These are phyloP conservation scores for Actinia equina DNA, from an alignment of 64 coral and sea anemone genomes.

Conservation along the genomic window DNA sequence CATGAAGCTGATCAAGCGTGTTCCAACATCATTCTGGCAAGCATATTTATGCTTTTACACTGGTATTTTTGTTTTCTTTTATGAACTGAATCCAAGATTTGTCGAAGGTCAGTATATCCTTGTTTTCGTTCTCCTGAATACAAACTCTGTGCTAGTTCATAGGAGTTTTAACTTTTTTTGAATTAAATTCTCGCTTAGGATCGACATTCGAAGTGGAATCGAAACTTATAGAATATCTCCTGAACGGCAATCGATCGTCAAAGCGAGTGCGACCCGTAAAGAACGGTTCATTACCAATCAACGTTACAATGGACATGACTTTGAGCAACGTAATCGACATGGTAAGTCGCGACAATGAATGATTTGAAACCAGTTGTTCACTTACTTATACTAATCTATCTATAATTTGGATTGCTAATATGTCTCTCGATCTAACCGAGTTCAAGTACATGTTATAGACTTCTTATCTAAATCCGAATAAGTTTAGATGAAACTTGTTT, in stretches of 20 bases:
- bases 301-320: slow-evolving; percentile 58
- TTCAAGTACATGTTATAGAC: no score
- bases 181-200: neutral
- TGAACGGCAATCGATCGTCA: neutral
- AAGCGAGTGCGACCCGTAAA: slow-evolving; percentile 30
- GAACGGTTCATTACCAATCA: slow-evolving; percentile 1
- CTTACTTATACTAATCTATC: no score
- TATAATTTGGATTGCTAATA: no score
- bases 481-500: no score
- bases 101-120: neutral
- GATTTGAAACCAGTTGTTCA: no score
- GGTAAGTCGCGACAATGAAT: slow-evolving; percentile 10
- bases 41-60: neutral
- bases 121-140: neutral
- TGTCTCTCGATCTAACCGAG: no score
- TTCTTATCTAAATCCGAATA: no score
- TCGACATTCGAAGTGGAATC: neutral
- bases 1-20: neutral
- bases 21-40: neutral
- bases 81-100: neutral
- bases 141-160: neutral
- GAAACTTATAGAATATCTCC: neutral
- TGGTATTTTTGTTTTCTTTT: neutral
- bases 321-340: slow-evolving; percentile 56
- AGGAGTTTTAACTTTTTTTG: neutral